These are phyloP conservation scores for Dasypus novemcinctus DNA, from an alignment of 2,113 vertebrate genomes.

Conservation along the genomic window DNA sequence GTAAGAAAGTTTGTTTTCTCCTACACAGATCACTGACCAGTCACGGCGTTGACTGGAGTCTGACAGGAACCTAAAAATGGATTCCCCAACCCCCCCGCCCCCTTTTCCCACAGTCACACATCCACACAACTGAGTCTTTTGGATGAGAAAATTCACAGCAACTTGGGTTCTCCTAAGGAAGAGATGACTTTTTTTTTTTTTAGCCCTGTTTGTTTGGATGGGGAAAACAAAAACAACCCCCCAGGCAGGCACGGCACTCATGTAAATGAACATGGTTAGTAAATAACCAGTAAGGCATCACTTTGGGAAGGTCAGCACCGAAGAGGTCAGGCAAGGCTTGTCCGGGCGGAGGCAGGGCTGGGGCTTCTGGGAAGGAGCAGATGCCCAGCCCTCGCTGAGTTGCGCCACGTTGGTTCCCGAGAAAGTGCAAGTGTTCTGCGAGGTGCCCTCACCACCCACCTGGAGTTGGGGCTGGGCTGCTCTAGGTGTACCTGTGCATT, in stretches of 20 bases:
- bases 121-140: slow-evolving; percentile 71
- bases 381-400: slow-evolving; percentile 7
- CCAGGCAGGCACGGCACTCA: slow-evolving; percentile 81
- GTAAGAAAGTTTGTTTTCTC: slow-evolving; percentile 58
- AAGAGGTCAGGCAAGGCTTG: slow-evolving; percentile 81
- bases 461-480: slow-evolving; percentile 71
- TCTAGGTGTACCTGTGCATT: slow-evolving; percentile 44
- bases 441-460: slow-evolving; percentile 72
- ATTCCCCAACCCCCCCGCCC: slow-evolving; percentile 57
- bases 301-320: slow-evolving; percentile 90
- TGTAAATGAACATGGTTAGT: slow-evolving; percentile 80
- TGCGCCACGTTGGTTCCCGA: slow-evolving; percentile 6
- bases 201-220: slow-evolving; percentile 85
- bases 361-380: slow-evolving; percentile 65
- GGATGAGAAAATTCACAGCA: slow-evolving; percentile 82
- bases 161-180: slow-evolving; percentile 73
- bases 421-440: slow-evolving; percentile 78
- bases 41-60: slow-evolving; percentile 61
- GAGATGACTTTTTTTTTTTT: slow-evolving; percentile 79
- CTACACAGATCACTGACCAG: slow-evolving; percentile 66
- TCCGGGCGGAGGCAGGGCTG: slow-evolving; percentile 61
- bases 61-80: slow-evolving; percentile 77
- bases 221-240: slow-evolving; percentile 76
- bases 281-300: slow-evolving; percentile 94
- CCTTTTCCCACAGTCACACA: slow-evolving; percentile 69